phyloP scores from a whole-genome alignment of 2,797 vertebrate genomes.

The Sebastes paucispinis region DNA sequence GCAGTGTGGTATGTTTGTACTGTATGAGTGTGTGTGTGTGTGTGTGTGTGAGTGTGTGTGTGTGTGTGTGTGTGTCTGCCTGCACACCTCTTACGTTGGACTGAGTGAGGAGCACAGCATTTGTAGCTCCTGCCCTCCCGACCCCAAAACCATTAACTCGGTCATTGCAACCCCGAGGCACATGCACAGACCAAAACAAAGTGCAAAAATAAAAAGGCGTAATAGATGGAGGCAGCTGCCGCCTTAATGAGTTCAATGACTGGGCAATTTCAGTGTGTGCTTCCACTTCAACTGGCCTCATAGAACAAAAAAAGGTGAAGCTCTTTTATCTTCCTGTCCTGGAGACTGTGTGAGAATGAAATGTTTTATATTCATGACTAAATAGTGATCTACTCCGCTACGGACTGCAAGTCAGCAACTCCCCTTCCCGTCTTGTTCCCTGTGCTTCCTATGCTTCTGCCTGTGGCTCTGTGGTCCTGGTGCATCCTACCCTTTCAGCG shows the following conservation, averaged over 20 bases:
- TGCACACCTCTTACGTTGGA: constrained; percentile 51
- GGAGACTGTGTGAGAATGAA: constrained; percentile 25
- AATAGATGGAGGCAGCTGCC: constrained; percentile 76
- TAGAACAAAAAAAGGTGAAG: constrained; percentile 39
- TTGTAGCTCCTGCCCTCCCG: constrained; percentile 47
- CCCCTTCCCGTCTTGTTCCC: not conserved
- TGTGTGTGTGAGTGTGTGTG: not conserved
- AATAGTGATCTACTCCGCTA: constrained; percentile 24
- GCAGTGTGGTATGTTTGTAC: constrained; percentile 36
- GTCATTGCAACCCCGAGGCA: constrained; percentile 72
- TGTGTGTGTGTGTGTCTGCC: not conserved
- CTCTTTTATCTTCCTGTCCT: constrained; percentile 15
- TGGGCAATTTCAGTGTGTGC: constrained; percentile 22
- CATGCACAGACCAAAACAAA: constrained; percentile 58
- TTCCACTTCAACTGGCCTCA: constrained; percentile 57
- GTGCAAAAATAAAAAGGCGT: constrained; percentile 51
- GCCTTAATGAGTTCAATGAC: constrained; percentile 67
- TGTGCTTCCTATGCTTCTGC: constrained; percentile 24
- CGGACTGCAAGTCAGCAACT: constrained; percentile 48
- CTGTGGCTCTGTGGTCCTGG: constrained; percentile 27
- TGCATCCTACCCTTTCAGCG: constrained; percentile 11
- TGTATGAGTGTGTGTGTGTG: not conserved
- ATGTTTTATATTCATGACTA: constrained; percentile 39
- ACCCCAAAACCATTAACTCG: constrained; percentile 69
- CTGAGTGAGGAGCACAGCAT: constrained; percentile 67